Evolutionary conservation across 2,797 vertebrate species (phyloP).

Genomic region (Manis pentadactyla): DNA sequence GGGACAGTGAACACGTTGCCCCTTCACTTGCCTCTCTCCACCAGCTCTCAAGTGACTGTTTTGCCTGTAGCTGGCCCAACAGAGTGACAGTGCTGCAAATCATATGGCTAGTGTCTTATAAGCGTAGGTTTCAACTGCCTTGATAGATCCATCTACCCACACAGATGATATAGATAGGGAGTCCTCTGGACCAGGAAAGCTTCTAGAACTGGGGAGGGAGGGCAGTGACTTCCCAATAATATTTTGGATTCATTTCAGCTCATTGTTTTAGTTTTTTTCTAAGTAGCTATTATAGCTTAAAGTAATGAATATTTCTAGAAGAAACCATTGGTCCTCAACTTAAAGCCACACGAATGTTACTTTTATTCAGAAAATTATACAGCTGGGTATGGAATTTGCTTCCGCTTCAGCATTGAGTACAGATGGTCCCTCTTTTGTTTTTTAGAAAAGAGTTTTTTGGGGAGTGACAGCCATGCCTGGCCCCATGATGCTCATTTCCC

Average conservation of each 20-base stretch:
- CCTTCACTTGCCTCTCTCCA: neutral
- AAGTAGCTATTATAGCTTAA: conserved; percentile 21
- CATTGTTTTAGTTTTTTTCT: neutral
- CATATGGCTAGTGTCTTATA: neutral
- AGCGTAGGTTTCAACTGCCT: conserved; percentile 26
- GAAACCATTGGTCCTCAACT: neutral
- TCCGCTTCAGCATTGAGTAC: neutral
- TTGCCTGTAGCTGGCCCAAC: neutral
- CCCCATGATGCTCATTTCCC: neutral
- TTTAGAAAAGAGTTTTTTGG: neutral
- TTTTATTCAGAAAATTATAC: conserved; percentile 42
- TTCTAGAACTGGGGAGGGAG: neutral
- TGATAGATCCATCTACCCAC: neutral
- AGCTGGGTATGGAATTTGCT: neutral
- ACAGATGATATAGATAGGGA: neutral
- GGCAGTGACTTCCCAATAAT: neutral
- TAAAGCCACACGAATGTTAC: conserved; percentile 15
- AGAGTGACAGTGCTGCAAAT: neutral
- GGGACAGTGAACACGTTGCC: neutral
- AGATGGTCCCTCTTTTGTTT: neutral
- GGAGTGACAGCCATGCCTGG: neutral
- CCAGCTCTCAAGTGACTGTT: neutral
- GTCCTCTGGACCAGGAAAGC: neutral
- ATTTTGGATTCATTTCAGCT: conserved; percentile 44
- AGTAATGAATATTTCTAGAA: conserved; percentile 46